Evolutionary conservation across 2,113 vertebrate species (phyloP).

Genomic region (Athene cunicularia): DNA sequence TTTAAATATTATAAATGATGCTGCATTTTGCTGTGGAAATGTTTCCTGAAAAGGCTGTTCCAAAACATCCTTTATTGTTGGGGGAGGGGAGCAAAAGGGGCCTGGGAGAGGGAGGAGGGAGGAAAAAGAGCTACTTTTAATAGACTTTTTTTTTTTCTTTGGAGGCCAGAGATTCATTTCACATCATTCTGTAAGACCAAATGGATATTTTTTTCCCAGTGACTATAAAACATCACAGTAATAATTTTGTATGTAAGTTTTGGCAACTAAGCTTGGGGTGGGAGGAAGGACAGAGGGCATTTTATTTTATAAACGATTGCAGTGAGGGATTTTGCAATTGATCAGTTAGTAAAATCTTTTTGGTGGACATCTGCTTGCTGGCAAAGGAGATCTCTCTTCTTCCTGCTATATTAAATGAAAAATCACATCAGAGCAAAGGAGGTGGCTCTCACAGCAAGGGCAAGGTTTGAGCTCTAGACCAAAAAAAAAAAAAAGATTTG

Average conservation of each 20-base stretch:
- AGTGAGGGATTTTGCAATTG: constrained; percentile 49
- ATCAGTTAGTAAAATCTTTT: constrained; percentile 2
- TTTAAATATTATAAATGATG: constrained; percentile 75
- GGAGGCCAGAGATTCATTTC: constrained; percentile 57
- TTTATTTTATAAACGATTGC: constrained; percentile 37
- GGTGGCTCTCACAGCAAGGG: neutral
- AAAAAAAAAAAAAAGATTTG: neutral
- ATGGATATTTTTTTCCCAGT: constrained; percentile 41
- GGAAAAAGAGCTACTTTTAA: constrained; percentile 57
- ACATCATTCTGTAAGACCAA: constrained; percentile 48
- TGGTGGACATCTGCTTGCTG: constrained; percentile 23
- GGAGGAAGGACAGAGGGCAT: constrained; percentile 62
- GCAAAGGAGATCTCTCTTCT: neutral
- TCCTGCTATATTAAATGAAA: neutral
- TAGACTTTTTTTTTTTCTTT: constrained; percentile 39
- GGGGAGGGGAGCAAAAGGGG: constrained; percentile 38
- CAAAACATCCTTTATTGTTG: constrained; percentile 66
- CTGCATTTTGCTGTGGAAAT: constrained; percentile 72
- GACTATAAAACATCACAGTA: constrained; percentile 48
- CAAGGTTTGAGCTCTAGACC: neutral
- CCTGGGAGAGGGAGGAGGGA: constrained; percentile 64
- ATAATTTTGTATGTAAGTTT: constrained; percentile 54
- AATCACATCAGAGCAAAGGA: neutral
- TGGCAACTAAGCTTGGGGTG: constrained; percentile 23
- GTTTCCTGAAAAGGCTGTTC: constrained; percentile 73